Evolutionary conservation across 2,113 vertebrate genomes (phyloP).

Genomic region (Plotosus lineatus): DNA sequence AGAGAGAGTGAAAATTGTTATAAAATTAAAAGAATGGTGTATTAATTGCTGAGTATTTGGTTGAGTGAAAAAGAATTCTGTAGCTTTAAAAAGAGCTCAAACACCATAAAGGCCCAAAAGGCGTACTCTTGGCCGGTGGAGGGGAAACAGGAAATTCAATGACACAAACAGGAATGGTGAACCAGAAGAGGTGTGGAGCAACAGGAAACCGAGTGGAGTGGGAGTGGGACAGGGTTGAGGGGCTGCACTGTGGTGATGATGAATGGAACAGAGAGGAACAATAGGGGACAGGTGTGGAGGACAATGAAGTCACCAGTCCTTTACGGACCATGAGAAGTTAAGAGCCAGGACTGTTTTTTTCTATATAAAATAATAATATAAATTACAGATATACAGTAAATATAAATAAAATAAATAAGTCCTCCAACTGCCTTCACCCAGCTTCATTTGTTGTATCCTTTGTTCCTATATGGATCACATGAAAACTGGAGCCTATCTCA

Average conservation of each 20-base stretch:
- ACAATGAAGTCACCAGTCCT: constrained; percentile 40
- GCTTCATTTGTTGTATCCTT: too few relatives aligned
- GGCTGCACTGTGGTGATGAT: constrained; percentile 58
- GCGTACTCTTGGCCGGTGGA: constrained; percentile 54
- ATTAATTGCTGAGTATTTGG: not conserved
- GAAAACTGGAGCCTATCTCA: too few relatives aligned
- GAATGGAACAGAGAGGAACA: constrained; percentile 68
- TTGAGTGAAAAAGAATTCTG: not conserved
- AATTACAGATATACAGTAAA: too few relatives aligned
- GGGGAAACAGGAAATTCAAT: constrained; percentile 68
- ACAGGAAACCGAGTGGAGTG: constrained; percentile 72
- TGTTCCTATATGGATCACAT: too few relatives aligned
- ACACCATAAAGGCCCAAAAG: constrained; percentile 54
- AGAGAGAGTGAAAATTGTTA: too few relatives aligned
- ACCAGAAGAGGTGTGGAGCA: constrained; percentile 68
- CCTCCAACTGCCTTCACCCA: too few relatives aligned
- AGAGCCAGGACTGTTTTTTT: not conserved
- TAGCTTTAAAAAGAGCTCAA: constrained; percentile 7
- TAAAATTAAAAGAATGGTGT: not conserved
- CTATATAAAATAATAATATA: too few relatives aligned
- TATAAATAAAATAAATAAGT: not conserved
- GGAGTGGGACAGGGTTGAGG: constrained; percentile 67
- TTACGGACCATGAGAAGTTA: not conserved
- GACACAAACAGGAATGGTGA: constrained; percentile 77
- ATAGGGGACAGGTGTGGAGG: constrained; percentile 72